Conservation (phyloP, 1,140 invertebrate genomes). For the Potamilus streckersoni region DNA sequence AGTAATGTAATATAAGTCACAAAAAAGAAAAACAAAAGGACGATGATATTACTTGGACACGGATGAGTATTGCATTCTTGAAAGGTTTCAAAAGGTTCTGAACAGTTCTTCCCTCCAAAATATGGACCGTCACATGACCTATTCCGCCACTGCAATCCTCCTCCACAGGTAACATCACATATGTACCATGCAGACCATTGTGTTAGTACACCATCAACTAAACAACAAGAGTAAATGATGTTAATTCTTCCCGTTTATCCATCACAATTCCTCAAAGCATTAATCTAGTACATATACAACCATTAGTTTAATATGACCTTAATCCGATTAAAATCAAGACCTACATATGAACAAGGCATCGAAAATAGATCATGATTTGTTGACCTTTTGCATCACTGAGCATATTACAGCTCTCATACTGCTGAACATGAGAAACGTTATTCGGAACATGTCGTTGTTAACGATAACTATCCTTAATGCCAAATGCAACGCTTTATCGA, state of each 20-base stretch:
- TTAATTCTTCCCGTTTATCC: not conserved
- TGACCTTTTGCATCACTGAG: too few relatives aligned
- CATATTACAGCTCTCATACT: too few relatives aligned
- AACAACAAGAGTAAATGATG: not conserved
- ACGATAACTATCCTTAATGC: too few relatives aligned
- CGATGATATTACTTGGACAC: constrained; percentile 50
- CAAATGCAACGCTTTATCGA: too few relatives aligned
- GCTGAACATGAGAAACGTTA: too few relatives aligned
- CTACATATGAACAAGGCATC: too few relatives aligned
- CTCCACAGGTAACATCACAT: constrained; percentile 47
- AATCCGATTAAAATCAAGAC: too few relatives aligned
- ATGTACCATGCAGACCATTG: constrained; percentile 44
- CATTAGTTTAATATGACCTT: too few relatives aligned
- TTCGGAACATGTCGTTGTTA: too few relatives aligned
- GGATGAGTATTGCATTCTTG: constrained; percentile 38
- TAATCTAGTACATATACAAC: too few relatives aligned
- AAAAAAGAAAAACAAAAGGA: not conserved
- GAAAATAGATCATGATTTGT: too few relatives aligned
- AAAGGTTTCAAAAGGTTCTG: constrained; percentile 31
- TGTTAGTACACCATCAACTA: constrained; percentile 52
- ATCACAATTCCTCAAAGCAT: too few relatives aligned
- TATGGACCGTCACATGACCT: constrained; percentile 55
- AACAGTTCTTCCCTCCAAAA: constrained; percentile 48
- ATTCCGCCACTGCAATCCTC: constrained; percentile 39
- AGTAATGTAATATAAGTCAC: not conserved